These are phyloP conservation scores for Globia sparganii DNA, from an alignment of 2,888 invertebrate genomes.

Conservation along the genomic window DNA sequence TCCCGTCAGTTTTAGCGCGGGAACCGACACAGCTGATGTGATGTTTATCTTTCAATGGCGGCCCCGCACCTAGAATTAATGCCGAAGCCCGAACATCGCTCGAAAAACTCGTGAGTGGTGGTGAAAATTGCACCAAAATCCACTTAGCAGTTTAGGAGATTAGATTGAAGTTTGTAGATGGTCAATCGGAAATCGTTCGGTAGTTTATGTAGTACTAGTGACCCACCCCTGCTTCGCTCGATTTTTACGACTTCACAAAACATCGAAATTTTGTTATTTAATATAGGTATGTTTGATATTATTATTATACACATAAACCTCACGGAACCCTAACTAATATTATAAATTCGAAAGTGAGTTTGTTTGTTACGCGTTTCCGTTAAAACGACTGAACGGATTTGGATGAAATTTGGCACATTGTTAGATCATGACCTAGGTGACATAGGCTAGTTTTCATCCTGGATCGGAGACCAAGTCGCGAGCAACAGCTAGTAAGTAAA, in stretches of 20 bases:
- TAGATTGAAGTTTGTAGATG: conserved; percentile 31
- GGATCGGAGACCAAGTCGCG: too few species aligned
- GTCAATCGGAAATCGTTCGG: neutral
- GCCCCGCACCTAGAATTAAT: conserved; percentile 49
- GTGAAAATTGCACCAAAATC: conserved; percentile 46
- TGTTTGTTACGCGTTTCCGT: too few species aligned
- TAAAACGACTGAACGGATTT: too few species aligned
- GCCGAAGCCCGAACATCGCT: conserved; percentile 17
- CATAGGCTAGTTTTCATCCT: too few species aligned
- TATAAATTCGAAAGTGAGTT: too few species aligned
- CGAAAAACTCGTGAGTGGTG: conserved; percentile 45
- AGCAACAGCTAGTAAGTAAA: too few species aligned
- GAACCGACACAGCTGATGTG: conserved; percentile 54
- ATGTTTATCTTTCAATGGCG: conserved; percentile 56
- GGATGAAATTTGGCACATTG: too few species aligned
- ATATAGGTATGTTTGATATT: too few species aligned
- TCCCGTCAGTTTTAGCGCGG: conserved; percentile 50
- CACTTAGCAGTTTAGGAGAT: conserved; percentile 50
- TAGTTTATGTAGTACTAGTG: neutral
- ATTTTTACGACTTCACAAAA: neutral
- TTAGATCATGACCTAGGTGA: too few species aligned
- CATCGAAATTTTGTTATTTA: too few species aligned
- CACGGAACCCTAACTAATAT: too few species aligned
- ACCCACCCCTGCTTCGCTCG: neutral
- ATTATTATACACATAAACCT: too few species aligned